These are phyloP conservation scores for Falco concolor DNA, from an alignment of 2,797 vertebrate genomes.

Conservation along the genomic window DNA sequence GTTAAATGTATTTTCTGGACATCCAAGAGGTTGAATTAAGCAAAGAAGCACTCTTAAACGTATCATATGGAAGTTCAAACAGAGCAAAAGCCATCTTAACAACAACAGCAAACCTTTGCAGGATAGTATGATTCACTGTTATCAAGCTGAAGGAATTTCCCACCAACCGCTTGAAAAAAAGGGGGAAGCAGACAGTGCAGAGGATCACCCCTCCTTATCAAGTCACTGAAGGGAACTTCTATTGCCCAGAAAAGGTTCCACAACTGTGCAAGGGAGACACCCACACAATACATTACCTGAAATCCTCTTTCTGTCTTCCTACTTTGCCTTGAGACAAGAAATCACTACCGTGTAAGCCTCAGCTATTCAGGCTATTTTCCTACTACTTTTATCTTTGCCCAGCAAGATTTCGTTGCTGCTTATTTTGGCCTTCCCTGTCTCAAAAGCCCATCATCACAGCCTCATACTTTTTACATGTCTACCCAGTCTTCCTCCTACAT, in stretches of 20 bases:
- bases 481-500: background rate
- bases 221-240: background rate
- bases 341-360: background rate
- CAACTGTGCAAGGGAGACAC: background rate
- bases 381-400: background rate
- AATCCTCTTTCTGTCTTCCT: background rate
- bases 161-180: background rate
- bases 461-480: background rate
- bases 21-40: background rate
- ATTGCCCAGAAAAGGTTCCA: background rate
- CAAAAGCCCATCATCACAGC: background rate
- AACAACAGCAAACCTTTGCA: background rate
- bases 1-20: background rate
- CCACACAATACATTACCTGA: background rate
- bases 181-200: background rate
- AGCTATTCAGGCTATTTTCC: background rate
- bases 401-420: background rate
- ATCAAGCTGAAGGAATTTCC: background rate
- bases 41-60: background rate
- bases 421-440: background rate
- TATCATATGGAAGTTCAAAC: background rate
- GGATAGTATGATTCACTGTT: background rate
- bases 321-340: background rate
- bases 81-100: background rate
- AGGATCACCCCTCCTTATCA: background rate